These are phyloP conservation scores for Cichlasoma orientale DNA, from an alignment of 2,797 vertebrate genomes.

Conservation along the genomic window DNA sequence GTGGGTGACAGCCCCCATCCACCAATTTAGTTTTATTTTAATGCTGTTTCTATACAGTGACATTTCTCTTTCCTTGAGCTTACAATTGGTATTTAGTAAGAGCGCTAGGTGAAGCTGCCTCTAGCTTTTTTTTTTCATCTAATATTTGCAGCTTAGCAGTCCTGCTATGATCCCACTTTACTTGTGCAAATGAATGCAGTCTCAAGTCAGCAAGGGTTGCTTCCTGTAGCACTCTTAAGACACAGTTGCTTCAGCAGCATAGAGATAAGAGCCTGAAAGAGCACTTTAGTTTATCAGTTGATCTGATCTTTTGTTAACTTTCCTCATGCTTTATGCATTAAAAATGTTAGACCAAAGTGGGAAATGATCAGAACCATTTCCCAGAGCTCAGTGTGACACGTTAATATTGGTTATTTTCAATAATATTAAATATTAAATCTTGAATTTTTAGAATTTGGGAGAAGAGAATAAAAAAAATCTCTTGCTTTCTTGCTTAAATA, in stretches of 20 bases:
- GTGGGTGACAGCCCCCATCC: not conserved
- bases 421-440: not conserved
- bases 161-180: conserved; percentile 4
- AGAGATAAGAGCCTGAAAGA: not conserved
- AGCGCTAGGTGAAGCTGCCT: not conserved
- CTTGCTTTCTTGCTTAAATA: not conserved
- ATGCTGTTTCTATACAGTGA: not conserved
- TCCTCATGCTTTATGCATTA: not conserved
- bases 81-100: not conserved
- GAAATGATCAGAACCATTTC: not conserved
- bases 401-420: not conserved
- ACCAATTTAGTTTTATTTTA: not conserved
- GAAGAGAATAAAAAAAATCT: not conserved
- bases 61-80: not conserved
- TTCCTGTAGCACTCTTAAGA: not conserved
- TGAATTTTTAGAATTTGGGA: not conserved
- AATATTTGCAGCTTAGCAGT: conserved; percentile 18
- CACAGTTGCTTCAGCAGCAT: not conserved
- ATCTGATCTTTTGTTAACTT: not conserved
- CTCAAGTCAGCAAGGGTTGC: not conserved
- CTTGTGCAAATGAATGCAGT: conserved; percentile 6
- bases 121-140: not conserved
- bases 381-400: not conserved
- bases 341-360: not conserved
- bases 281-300: not conserved